These are phyloP conservation scores for Poicephalus meyeri DNA, from an alignment of 2,113 vertebrate genomes.

Conservation along the genomic window DNA sequence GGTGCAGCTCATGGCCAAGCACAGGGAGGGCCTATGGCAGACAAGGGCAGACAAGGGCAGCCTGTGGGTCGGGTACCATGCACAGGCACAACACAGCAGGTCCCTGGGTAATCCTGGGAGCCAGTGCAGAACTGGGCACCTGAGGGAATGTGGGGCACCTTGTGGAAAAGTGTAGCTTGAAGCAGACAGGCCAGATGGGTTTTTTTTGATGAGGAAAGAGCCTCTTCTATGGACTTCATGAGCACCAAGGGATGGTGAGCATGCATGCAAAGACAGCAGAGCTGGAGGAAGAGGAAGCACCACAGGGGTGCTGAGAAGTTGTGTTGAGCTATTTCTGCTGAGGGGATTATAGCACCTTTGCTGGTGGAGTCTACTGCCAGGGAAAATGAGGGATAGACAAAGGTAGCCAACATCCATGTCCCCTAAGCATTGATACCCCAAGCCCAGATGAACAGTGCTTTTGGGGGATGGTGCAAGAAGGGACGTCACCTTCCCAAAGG, in stretches of 20 bases:
- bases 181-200: not conserved
- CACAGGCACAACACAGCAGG: rapidly evolving
- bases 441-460: rapidly evolving
- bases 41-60: rapidly evolving
- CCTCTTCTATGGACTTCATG: not conserved
- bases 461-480: rapidly evolving
- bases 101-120: not conserved
- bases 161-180: not conserved
- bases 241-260: not conserved
- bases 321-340: not conserved
- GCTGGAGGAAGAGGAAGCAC: not conserved
- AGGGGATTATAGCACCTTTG: not conserved
- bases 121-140: not conserved
- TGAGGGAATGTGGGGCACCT: not conserved
- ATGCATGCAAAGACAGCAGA: not conserved
- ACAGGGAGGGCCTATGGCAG: not conserved
- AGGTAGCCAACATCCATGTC: not conserved
- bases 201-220: not conserved
- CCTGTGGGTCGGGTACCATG: rapidly evolving
- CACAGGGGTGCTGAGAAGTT: not conserved
- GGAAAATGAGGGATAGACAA: not conserved
- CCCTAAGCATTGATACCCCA: rapidly evolving
- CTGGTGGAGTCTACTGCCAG: not conserved
- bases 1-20: rapidly evolving
- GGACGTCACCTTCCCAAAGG: not conserved